Base-by-base conservation (phyloP, 2,113 vertebrate species). In the Acanthochromis polyacanthus region DNA sequence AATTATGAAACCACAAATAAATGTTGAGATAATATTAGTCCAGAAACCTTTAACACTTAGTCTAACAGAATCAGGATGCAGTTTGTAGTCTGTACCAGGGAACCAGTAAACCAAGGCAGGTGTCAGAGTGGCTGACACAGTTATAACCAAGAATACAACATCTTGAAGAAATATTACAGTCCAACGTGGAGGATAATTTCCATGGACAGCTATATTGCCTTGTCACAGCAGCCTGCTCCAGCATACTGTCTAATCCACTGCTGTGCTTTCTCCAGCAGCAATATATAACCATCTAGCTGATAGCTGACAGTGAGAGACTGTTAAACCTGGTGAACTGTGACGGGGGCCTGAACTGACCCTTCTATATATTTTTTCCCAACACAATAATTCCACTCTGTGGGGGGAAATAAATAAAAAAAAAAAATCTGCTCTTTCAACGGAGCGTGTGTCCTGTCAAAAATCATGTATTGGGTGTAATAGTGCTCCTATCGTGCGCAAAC, bases 281-380 rank as follows among this genome's bases (percentile, higher is more conserved):
- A 53, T 53, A 20, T 23, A 23, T 53, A 53, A 14, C 51, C 7
- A 22, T 53, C 20, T 16, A 3, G 48, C 48, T 20, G 48, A 51
- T 51, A 9, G 48, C 48, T 51, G 48, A 51, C 48, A 51, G 48
- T 10, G n/a, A 51, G 48, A 16, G 48, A 16, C 45, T 32, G 23
- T 64, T 50, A 65, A 65, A 64, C 61, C 62, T 45, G 20, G 23
- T 65, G 25, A 48, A 50, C 45, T 65, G 61, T 17, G 51, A 43
- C 20, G 12, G 10, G 43, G 40, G 16, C 43, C 48, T 10, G 48
- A n/a, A 20, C 17, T n/a, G 48, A 51, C 48, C 48, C 48, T 7
- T 51, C 20, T 51, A 51, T n/a, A 51, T 51, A 51, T n/a, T 43
- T 51, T 51, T 16, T 48, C 17, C 17, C 46, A 48, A 15, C 46